Base-by-base conservation (phyloP, 2,888 invertebrate genomes). In the Athalia cordata region DNA sequence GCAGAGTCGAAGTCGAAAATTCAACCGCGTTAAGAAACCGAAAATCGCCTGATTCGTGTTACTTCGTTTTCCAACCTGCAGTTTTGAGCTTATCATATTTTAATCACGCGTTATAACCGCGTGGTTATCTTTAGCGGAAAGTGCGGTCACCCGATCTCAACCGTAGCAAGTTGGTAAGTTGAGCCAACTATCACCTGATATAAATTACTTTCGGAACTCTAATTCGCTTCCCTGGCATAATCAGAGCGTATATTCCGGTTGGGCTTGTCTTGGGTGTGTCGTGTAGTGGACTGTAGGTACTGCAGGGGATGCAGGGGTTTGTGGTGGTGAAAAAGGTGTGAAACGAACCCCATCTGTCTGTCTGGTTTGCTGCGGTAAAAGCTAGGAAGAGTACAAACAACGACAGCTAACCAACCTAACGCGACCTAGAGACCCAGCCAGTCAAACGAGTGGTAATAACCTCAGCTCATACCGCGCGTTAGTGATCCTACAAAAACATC, bases 321-420 rank as follows among this genome's bases (percentile, higher is more conserved):
- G 29, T 29, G 29, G 29, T 29, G 29, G 29, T 47, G 47, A 47
- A 72, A 80, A 80, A 82, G 82, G 82, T 81, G 81, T 81, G 80
- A 82, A 82, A 81, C 82, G 78, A 81, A 81, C 78, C 79, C 82
- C 82, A 82, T 82, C 81, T 81, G 81, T 77, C 80, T 79, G 80
- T 80, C 81, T 79, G 80, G 79, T 29, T 76, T 75, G 80, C 78
- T 78, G 80, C 79, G 79, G 80, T 72, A 77, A 72, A 81, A 81
- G 78, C 79, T 66, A 78, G 64, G 66, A 77, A 75, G 62, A 61
- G 75, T 52, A 50, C 62, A 49, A 64, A 49, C 64, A 75, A 62
- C 72, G 59, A 72, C 72, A 72, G 72, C 59, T 57, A 68, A 55
- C 52, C 5, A 13, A 43, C 57, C 57, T 72, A 59, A 72, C 47